phyloP scores from a whole-genome alignment of 2,113 vertebrate species.

The Dolichotis patagonum region DNA sequence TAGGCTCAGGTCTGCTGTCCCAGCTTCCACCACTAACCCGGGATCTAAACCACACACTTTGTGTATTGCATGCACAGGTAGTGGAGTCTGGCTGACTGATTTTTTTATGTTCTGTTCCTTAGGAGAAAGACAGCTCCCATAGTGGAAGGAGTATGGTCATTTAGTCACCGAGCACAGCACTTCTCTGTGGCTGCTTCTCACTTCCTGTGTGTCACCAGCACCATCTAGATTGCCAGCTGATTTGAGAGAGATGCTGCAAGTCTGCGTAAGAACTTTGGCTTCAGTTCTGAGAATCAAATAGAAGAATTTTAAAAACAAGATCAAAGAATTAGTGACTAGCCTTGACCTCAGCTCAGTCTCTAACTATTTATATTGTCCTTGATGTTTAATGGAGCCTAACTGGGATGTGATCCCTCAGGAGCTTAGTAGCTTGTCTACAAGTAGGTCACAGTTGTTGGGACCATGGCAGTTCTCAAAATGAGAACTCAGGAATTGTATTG shows the following conservation, averaged over 20 bases:
- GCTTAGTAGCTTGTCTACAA: neutral
- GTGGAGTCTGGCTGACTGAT: neutral
- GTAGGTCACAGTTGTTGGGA: neutral
- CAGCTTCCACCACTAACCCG: neutral
- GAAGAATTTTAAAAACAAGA: conserved; percentile 42
- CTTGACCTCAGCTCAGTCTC: neutral
- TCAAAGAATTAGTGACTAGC: neutral
- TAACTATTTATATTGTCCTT: neutral
- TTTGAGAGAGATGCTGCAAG: neutral
- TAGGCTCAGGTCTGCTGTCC: conserved; percentile 3
- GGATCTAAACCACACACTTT: neutral
- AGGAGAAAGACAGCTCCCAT: conserved; percentile 94
- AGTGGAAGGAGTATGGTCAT: conserved; percentile 94
- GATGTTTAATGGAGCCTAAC: neutral
- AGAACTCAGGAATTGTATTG: conserved; percentile 20
- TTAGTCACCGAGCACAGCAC: conserved; percentile 70
- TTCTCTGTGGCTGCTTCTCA: neutral
- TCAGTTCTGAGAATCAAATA: conserved; percentile 41
- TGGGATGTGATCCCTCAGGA: neutral
- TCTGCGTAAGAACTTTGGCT: neutral
- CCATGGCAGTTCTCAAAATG: neutral
- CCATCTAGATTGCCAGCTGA: conserved; percentile 26
- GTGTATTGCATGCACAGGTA: neutral
- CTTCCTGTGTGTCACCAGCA: neutral
- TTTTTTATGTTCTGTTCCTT: conserved; percentile 46